Evolutionary conservation across 2,888 invertebrate genomes (phyloP).

Genomic region (Athalia circularis): DNA sequence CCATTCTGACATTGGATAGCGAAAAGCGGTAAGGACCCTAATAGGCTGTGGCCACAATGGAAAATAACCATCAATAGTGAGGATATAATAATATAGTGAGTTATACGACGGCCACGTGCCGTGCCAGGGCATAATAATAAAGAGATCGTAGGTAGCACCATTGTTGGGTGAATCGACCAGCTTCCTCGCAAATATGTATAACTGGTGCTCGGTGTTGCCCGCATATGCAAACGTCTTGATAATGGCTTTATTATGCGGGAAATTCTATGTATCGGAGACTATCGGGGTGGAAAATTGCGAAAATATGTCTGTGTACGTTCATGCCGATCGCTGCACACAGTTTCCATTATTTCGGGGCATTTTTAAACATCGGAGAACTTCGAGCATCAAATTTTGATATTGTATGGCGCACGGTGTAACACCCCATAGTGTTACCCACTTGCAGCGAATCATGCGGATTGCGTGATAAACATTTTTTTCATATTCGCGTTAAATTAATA

Average conservation of each 20-base stretch:
- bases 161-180: constrained; percentile 33
- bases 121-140: constrained; percentile 60
- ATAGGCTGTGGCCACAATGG: constrained; percentile 67
- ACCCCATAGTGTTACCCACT: too few relatives aligned
- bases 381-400: too few relatives aligned
- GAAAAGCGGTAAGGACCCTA: constrained; percentile 62
- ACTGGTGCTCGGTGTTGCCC: constrained; percentile 31
- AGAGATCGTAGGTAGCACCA: constrained; percentile 58
- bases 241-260: constrained; percentile 39
- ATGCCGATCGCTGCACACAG: too few relatives aligned
- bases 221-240: constrained; percentile 37
- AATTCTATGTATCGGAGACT: constrained; percentile 6
- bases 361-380: too few relatives aligned
- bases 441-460: too few relatives aligned
- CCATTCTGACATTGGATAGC: constrained; percentile 58
- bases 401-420: too few relatives aligned
- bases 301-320: not conserved
- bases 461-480: too few relatives aligned
- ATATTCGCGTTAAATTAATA: too few relatives aligned
- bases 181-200: constrained; percentile 24
- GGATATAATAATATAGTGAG: constrained; percentile 47
- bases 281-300: constrained; percentile 4
- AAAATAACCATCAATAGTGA: constrained; percentile 68
- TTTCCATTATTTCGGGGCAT: too few relatives aligned
- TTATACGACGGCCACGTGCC: constrained; percentile 66